Evolutionary conservation across 2,888 invertebrate genomes (phyloP), one percentile per base, ranked within the genome.

Genomic region (Apodemia zela): DNA sequence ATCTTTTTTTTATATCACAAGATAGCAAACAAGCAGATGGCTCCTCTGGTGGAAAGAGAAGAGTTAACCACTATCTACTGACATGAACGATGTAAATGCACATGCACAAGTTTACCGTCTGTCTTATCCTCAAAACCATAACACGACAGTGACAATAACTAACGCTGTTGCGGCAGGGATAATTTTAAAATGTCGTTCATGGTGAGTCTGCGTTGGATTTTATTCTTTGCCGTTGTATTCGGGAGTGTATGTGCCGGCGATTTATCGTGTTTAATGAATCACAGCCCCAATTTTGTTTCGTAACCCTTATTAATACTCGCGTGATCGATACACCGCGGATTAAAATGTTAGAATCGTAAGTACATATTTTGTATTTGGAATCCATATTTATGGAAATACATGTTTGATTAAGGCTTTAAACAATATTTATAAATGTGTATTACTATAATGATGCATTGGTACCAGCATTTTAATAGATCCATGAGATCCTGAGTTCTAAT

Each of bases 211-310:
- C 59, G 25, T 18, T 35, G 63, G 73, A 73, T 42, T 77, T 76
- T 79, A 63, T 65, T 72, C 69, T 60, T 65, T 63, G 65, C 29
- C 42, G 11, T 38, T 68, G 60, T 64, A 63, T 63, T 63, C 49
- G 60, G 65, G 67, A 70, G 60, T 66, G 72, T 75, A 80, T 76
- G 77, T 76, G 77, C 71, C 71, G 67, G 73, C 81, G 75, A 85
- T 82, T 77, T 84, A 87, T 86, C 79, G 81, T 76, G 76, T 72
- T 72, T 83, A 86, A 86, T 86, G 82, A 87, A 87, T 84, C 85
- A 84, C 75, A 80, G 73, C 80, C 78, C 79, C 76, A 71, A 81
- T 83, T 79, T 70, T 67, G 77, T 81, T 79, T 71, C 75, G 79
- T 80, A 81, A 84, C 81, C 73, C 73, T 83, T 80, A 84, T 85